A percentile compares a stretch with the other conserved stretches of the same genome.
phyloP scores from a whole-genome alignment of 2,888 invertebrate species.

The Troides oblongomaculatus region DNA sequence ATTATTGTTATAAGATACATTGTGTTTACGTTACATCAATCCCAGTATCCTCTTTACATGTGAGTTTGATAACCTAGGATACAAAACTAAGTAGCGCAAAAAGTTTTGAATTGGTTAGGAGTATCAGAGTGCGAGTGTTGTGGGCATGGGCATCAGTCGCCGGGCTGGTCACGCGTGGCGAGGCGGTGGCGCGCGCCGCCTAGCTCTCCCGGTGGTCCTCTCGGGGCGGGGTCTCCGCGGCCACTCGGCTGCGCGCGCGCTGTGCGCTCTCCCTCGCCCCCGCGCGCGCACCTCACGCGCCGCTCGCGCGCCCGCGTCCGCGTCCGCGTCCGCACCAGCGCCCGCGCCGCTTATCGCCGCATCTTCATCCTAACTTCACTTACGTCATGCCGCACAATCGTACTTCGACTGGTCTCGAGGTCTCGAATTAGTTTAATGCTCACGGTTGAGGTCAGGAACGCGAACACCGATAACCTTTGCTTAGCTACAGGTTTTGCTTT shows the following conservation, averaged over 20 bases:
- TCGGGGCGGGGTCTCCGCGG: slow-evolving; percentile 76
- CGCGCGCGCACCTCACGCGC: slow-evolving; percentile 37
- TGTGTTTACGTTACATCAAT: not conserved
- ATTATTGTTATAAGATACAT: not conserved
- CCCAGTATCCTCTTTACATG: not conserved
- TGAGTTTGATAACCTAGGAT: not conserved
- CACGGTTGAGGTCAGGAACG: slow-evolving; percentile 25
- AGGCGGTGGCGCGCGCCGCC: slow-evolving; percentile 59
- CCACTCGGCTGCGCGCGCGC: slow-evolving; percentile 67
- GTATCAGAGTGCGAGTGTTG: slow-evolving; percentile 45
- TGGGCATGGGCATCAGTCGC: slow-evolving; percentile 40
- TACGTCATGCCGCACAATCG: slow-evolving; percentile 57
- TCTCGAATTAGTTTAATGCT: slow-evolving; percentile 38
- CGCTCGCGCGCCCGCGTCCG: slow-evolving; percentile 44
- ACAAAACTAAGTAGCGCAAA: not conserved
- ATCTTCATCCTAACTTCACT: slow-evolving; percentile 72
- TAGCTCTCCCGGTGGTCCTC: slow-evolving; percentile 79
- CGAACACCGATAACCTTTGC: slow-evolving; percentile 18
- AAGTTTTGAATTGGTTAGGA: slow-evolving; percentile 29
- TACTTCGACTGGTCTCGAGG: slow-evolving; percentile 37
- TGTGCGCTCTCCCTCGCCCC: slow-evolving; percentile 35
- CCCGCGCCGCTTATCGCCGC: slow-evolving; percentile 68
- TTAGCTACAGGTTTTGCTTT: slow-evolving; percentile 7
- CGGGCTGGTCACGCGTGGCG: slow-evolving; percentile 45
- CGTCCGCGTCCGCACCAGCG: slow-evolving; percentile 40